phyloP scores from a whole-genome alignment of 1,140 invertebrate genomes.

The Bemisia tabaci region DNA sequence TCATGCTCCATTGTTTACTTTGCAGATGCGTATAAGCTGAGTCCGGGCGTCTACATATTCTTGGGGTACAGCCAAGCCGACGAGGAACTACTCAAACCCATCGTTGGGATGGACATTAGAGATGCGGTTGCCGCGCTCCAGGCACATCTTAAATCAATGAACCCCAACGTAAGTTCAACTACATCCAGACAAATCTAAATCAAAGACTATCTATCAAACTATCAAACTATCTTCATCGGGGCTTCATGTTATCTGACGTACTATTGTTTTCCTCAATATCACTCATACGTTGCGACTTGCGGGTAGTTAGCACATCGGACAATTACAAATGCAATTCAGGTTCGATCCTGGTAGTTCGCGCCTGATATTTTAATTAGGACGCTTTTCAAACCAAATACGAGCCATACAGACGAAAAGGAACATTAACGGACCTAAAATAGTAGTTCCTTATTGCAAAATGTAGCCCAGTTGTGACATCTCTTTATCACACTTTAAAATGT shows the following conservation, averaged over 20 bases:
- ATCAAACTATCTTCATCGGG: neutral
- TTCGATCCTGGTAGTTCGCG: too few relatives aligned
- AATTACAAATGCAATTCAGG: too few relatives aligned
- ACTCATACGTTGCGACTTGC: too few relatives aligned
- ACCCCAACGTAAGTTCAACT: conserved; percentile 2
- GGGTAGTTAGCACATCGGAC: neutral
- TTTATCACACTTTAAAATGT: too few relatives aligned
- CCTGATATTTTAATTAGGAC: conserved; percentile 6
- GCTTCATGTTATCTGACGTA: neutral
- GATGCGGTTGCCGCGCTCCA: neutral
- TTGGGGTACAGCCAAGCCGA: conserved; percentile 76
- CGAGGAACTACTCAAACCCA: conserved; percentile 60
- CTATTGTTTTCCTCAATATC: neutral
- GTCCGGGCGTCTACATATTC: conserved; percentile 70
- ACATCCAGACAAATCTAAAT: neutral
- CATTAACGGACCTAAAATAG: too few relatives aligned
- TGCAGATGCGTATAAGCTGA: conserved; percentile 59
- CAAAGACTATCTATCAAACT: neutral
- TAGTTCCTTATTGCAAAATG: too few relatives aligned
- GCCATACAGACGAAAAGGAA: too few relatives aligned
- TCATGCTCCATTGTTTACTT: conserved; percentile 20
- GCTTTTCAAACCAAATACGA: too few relatives aligned
- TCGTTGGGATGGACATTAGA: conserved; percentile 50
- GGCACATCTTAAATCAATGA: neutral
- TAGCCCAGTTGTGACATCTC: too few relatives aligned